A percentile compares a stretch with the other conserved stretches of the same genome.
phyloP scores from a whole-genome alignment of 64 coral and sea anemone genomes.

The Pachyseris speciosa region DNA sequence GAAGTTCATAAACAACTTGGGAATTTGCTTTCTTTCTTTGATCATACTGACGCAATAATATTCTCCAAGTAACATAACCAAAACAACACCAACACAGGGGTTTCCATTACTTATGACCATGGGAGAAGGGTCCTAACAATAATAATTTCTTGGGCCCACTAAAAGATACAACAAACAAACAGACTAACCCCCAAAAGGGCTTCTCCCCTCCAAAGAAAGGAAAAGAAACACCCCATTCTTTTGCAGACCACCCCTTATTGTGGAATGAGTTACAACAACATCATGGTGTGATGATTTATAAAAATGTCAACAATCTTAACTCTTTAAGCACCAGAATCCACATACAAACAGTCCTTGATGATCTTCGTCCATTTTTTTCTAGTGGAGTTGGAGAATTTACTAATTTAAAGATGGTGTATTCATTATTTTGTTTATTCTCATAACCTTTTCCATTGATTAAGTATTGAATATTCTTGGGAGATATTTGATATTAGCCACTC shows the following conservation, averaged over 20 bases:
- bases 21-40: slow-evolving; percentile 66
- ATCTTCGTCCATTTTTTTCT: no score
- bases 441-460: not conserved
- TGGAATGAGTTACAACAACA: slow-evolving; percentile 50
- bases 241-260: not conserved
- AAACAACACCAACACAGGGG: not conserved
- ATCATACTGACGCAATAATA: slow-evolving; percentile 47
- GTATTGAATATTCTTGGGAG: no score
- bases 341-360: no score
- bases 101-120: not conserved
- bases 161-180: no score
- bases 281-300: slow-evolving; percentile 9
- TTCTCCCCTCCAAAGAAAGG: no score
- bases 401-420: not conserved
- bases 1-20: slow-evolving; percentile 51
- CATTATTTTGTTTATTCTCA: not conserved
- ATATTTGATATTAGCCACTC: no score
- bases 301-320: slow-evolving; percentile 49
- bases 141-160: no score
- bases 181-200: no score
- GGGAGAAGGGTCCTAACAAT: not conserved
- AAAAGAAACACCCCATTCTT: no score
- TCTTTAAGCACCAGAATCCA: not conserved
- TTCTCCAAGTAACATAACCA: no score
- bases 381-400: not conserved